Conservation (phyloP, 1,140 invertebrate genomes). For the Microplitis mediator region DNA sequence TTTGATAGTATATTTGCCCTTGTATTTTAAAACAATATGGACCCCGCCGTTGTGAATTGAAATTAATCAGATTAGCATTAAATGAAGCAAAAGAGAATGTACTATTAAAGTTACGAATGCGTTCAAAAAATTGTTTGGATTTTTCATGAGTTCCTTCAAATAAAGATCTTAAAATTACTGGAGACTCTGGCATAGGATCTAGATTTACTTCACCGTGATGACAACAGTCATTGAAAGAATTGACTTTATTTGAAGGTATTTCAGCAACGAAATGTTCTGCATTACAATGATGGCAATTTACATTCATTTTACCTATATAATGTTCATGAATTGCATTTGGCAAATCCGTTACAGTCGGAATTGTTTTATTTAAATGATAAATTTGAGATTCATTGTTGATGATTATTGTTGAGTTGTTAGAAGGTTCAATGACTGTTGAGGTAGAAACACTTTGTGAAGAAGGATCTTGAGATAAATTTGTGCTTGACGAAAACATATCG, state of each 20-base stretch:
- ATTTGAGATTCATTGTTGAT: too few species aligned
- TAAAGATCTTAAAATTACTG: not conserved
- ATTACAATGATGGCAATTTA: not conserved
- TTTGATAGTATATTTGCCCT: slow-evolving; percentile 7
- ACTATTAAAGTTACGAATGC: slow-evolving; percentile 12
- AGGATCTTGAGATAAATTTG: too few species aligned
- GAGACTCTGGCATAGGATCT: not conserved
- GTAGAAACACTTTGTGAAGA: too few species aligned
- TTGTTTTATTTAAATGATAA: too few species aligned
- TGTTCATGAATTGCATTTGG: not conserved
- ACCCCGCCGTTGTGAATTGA: not conserved
- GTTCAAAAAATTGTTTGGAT: slow-evolving; percentile 14
- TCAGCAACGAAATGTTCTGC: slow-evolving; percentile 14
- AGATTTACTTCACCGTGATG: slow-evolving; percentile 7
- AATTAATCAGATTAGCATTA: slow-evolving; percentile 20
- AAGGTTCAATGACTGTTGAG: too few species aligned
- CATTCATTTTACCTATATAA: slow-evolving; percentile 4
- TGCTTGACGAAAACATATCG: too few species aligned
- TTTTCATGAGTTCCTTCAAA: slow-evolving; percentile 9
- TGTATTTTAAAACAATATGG: not conserved
- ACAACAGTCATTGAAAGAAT: slow-evolving; percentile 21
- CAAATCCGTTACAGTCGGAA: too few species aligned
- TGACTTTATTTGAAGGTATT: not conserved
- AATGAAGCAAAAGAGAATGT: slow-evolving; percentile 20
- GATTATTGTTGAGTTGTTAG: too few species aligned